These are phyloP conservation scores for Trissolcus japonicus DNA, from an alignment of 2,888 invertebrate genomes.

Conservation along the genomic window DNA sequence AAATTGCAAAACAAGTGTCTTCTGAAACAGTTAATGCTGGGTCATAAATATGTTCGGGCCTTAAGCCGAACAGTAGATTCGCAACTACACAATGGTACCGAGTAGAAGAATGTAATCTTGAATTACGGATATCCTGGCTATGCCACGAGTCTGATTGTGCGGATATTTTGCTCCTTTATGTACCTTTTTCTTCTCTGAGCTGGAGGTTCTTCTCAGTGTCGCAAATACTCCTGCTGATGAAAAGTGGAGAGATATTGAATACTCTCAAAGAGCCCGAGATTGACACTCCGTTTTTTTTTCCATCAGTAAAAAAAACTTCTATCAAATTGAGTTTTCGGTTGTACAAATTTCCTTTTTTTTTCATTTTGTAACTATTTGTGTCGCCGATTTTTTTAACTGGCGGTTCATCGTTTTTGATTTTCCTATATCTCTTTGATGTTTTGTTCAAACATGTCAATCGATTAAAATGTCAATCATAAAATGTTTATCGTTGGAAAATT, in stretches of 20 bases:
- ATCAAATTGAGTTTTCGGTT: neutral
- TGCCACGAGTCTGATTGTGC: slow-evolving; percentile 27
- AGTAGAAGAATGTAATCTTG: slow-evolving; percentile 47
- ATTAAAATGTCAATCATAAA: too few relatives aligned
- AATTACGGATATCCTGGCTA: slow-evolving; percentile 44
- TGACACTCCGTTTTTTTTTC: slow-evolving; percentile 23
- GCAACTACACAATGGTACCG: slow-evolving; percentile 15
- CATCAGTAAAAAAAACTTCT: slow-evolving; percentile 1
- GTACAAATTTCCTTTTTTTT: too few relatives aligned
- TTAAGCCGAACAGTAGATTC: slow-evolving; percentile 24
- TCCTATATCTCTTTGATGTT: too few relatives aligned
- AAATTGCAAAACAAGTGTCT: slow-evolving; percentile 18
- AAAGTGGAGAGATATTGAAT: slow-evolving; percentile 34
- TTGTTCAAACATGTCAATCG: too few relatives aligned
- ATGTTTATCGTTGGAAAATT: too few relatives aligned
- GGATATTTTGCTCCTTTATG: slow-evolving; percentile 27
- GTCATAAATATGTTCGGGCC: slow-evolving; percentile 15
- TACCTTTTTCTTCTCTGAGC: slow-evolving; percentile 14
- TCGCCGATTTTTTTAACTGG: too few relatives aligned
- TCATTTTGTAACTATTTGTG: too few relatives aligned
- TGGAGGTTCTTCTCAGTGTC: slow-evolving; percentile 26
- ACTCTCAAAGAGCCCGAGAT: slow-evolving; percentile 11
- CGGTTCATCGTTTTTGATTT: too few relatives aligned
- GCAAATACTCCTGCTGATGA: slow-evolving; percentile 39
- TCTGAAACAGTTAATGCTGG: slow-evolving; percentile 8